A percentile compares a stretch with the other conserved stretches of the same genome.
Conservation (phyloP, 2,797 vertebrate species). For the Pampus argenteus region DNA sequence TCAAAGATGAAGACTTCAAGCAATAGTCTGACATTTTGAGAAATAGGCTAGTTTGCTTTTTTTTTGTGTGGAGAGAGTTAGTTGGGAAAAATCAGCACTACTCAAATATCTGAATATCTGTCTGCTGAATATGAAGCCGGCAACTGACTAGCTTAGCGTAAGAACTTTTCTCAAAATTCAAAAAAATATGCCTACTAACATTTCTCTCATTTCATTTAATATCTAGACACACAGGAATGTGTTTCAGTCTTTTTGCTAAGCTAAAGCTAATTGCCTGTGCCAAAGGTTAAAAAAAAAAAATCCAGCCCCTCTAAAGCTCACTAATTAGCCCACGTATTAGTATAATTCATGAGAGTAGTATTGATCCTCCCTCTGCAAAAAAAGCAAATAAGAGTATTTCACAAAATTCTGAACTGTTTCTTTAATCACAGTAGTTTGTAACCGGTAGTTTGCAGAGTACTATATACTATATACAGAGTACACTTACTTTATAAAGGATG, state of each 20-base stretch:
- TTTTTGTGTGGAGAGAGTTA: neutral
- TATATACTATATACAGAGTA: neutral
- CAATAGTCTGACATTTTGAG: constrained; percentile 1
- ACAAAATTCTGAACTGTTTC: too few species aligned
- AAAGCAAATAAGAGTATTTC: too few species aligned
- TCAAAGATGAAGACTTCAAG: neutral
- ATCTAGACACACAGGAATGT: neutral
- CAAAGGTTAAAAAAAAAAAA: neutral
- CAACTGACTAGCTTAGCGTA: too few species aligned
- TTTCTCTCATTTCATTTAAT: neutral
- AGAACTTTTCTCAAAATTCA: neutral
- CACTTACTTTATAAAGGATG: neutral
- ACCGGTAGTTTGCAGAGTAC: too few species aligned
- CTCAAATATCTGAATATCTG: neutral
- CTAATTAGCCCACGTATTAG: neutral
- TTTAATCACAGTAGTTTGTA: too few species aligned
- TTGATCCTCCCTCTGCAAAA: neutral
- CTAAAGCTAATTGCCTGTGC: neutral
- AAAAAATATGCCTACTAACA: neutral
- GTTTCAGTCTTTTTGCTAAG: neutral
- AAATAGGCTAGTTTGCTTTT: neutral
- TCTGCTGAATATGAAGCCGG: neutral
- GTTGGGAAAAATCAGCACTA: neutral
- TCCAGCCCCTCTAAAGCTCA: neutral
- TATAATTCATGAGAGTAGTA: too few species aligned